Percentiles rank a stretch among this genome's conserved stretches.
These are phyloP conservation scores for Torymus texanus DNA, from an alignment of 2,888 invertebrate genomes.

Conservation along the genomic window DNA sequence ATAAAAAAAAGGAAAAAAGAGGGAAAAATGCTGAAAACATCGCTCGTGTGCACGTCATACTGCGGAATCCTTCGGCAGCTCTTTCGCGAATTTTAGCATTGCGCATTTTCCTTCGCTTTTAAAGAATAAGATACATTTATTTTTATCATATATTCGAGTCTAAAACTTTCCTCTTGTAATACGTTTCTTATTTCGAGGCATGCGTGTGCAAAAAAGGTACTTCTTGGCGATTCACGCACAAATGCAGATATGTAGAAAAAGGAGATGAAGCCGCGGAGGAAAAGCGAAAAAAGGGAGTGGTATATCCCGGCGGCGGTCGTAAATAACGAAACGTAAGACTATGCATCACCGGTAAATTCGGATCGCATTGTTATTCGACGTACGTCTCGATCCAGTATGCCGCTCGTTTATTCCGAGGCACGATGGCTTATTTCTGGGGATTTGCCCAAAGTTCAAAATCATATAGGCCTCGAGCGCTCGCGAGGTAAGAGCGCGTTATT, in stretches of 20 bases:
- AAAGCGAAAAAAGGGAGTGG: conserved; percentile 59
- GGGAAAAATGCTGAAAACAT: conserved; percentile 9
- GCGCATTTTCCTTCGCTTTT: conserved; percentile 1
- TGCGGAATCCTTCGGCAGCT: conserved; percentile 23
- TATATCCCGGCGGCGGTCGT: conserved; percentile 57
- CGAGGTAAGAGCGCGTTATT: conserved; percentile 18
- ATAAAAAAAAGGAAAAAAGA: conserved; percentile 27
- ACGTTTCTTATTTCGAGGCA: not conserved
- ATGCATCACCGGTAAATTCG: conserved; percentile 70
- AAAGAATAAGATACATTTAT: conserved; percentile 9
- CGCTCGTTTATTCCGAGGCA: conserved; percentile 45
- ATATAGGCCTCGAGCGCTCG: not conserved
- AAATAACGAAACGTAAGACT: conserved; percentile 71
- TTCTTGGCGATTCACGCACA: not conserved
- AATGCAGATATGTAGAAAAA: conserved; percentile 24
- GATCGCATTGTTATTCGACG: conserved; percentile 71
- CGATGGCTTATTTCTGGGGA: conserved; percentile 54
- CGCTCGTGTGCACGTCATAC: not conserved
- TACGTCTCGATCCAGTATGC: conserved; percentile 57
- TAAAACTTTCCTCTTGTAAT: not conserved
- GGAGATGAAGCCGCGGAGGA: conserved; percentile 14
- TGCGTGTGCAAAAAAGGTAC: conserved; percentile 8
- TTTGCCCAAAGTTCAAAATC: conserved; percentile 53
- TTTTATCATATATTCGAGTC: conserved; percentile 14
- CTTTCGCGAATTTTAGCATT: not conserved